Base-by-base conservation (phyloP, 2,797 vertebrate genomes). In the Clarias pachynema region DNA sequence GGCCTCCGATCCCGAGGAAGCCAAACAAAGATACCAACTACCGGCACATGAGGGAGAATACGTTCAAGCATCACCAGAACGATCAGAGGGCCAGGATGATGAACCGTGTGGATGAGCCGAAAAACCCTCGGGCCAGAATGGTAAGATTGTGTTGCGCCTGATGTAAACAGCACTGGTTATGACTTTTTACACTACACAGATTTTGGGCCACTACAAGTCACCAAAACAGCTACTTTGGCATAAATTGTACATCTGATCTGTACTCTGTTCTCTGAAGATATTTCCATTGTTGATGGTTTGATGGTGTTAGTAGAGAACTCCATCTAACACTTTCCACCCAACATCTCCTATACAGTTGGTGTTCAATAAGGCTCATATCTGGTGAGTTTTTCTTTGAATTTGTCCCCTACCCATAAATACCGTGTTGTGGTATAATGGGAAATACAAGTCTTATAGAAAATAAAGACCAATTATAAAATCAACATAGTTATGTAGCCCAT, bases 81-180 rank as follows among this genome's bases (percentile, higher is more conserved):
- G 90, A 92, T 1, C 86, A 66, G 77, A 93, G 66, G 89, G 59
- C 82, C 87, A 94, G 82, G 89, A 95, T 95, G 95, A 93, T 60
- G 91, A 92, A 88, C 81, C 85, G 86, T 0, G 73, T 49, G 2
- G 94, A 94, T 14, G 93, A 94, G 7, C 18, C 68, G 34, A 91
- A 85, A 63, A 70, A 56, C 53, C 91, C 75, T 26, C 92, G 75
- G 56, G 75, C 82, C 3, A 81, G 88, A 77, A 91, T 93, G 94
- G 95, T 95, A 60, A 91, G 68, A 60, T 8, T 24, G 12, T 63
- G 10, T 65, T 1, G 56, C 5, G 34, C 12, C 29, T 16, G 4
- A 53, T 57, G 56, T 53, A 18, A 20, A 31, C 24, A 14, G 9
- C 29, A 31, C 22, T 53, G 60, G 7, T 53, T 15, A 59, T 69